Conservation (phyloP, 2,888 invertebrate genomes). For the Nebria salina region DNA sequence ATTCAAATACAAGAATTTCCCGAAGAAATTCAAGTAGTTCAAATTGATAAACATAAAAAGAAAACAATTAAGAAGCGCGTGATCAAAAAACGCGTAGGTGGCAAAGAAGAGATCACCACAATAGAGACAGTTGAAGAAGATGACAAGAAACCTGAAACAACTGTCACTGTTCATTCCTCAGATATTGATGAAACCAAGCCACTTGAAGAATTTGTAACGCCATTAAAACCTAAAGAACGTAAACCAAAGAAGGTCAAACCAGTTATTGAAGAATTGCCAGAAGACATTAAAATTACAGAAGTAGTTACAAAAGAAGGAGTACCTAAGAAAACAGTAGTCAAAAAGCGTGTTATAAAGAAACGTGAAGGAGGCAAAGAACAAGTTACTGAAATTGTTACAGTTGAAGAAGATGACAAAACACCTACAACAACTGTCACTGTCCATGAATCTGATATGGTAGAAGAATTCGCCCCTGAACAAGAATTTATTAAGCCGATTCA, state of each 20-base stretch:
- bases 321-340: conserved; percentile 55
- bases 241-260: conserved; percentile 46
- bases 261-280: conserved; percentile 41
- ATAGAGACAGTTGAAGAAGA: conserved; percentile 62
- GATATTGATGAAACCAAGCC: conserved; percentile 49
- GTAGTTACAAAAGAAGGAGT: conserved; percentile 49
- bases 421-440: conserved; percentile 57
- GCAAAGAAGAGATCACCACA: conserved; percentile 48
- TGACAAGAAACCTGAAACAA: conserved; percentile 59
- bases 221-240: conserved; percentile 48
- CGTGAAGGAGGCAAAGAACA: conserved; percentile 59
- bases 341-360: conserved; percentile 60
- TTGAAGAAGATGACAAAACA: conserved; percentile 50
- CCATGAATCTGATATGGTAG: conserved; percentile 52
- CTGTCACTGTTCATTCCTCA: conserved; percentile 54
- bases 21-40: conserved; percentile 52
- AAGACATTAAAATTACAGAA: conserved; percentile 50
- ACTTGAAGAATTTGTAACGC: conserved; percentile 43
- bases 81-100: conserved; percentile 56
- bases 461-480: conserved; percentile 53
- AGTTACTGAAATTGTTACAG: conserved; percentile 59
- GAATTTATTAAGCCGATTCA: conserved; percentile 34
- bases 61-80: conserved; percentile 54
- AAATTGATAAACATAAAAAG: conserved; percentile 54
- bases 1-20: conserved; percentile 50